These are phyloP conservation scores for Periphyllus acericola DNA, from an alignment of 2,888 invertebrate genomes.

Conservation along the genomic window DNA sequence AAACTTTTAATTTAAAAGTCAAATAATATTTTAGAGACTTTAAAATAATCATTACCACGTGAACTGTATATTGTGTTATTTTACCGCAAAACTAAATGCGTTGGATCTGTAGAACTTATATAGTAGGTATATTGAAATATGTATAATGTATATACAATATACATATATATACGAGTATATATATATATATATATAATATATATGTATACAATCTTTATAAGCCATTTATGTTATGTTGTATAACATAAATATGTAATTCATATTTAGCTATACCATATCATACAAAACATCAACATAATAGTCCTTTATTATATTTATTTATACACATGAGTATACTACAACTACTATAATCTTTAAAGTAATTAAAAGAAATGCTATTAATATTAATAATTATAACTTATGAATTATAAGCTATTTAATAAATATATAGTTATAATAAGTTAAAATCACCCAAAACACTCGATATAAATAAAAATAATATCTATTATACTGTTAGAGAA, in stretches of 20 bases:
- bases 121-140: neutral
- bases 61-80: conserved; percentile 9
- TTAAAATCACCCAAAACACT: neutral
- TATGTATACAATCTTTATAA: neutral
- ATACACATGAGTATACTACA: too few species aligned
- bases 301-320: too few species aligned
- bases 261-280: neutral
- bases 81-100: neutral
- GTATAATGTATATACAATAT: too few species aligned
- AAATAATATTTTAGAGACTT: neutral
- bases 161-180: too few species aligned
- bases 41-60: conserved; percentile 9
- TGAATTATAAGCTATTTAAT: too few species aligned
- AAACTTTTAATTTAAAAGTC: neutral
- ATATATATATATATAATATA: too few species aligned
- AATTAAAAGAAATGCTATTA: neutral
- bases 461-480: neutral
- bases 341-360: neutral
- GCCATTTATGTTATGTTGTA: neutral
- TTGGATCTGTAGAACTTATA: neutral
- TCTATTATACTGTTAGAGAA: neutral
- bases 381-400: neutral
- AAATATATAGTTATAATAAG: neutral
- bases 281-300: neutral
- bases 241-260: neutral